Conservation (phyloP, 1,140 invertebrate species). For the Nasonia giraulti region DNA sequence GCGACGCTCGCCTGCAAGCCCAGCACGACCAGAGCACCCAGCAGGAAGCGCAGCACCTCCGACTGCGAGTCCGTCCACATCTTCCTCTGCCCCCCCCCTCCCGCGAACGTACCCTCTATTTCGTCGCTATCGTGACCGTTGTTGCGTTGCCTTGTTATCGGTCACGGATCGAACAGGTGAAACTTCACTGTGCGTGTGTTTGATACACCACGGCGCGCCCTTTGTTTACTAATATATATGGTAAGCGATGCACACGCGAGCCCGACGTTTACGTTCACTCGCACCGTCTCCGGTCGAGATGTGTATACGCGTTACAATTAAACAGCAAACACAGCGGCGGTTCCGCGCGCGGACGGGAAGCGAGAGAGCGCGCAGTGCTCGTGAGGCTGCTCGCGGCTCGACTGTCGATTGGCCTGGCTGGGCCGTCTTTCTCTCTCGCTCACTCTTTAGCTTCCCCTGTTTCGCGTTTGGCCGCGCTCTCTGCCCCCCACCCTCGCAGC, state of each 20-base stretch:
- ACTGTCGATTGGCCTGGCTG: constrained; percentile 29
- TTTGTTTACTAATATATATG: neutral
- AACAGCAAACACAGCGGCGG: too few species aligned
- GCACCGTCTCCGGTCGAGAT: too few species aligned
- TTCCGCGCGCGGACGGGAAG: neutral
- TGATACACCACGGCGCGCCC: neutral
- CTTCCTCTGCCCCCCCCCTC: neutral
- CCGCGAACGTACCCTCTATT: neutral
- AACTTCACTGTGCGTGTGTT: neutral
- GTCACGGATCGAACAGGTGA: neutral
- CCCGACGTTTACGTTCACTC: neutral
- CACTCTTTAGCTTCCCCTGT: neutral
- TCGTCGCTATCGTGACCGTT: neutral
- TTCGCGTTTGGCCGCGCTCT: neutral
- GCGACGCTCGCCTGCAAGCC: neutral
- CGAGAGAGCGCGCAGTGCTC: neutral
- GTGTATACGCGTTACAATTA: neutral
- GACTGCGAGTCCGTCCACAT: constrained; percentile 21
- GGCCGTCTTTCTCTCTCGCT: neutral
- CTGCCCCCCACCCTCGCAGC: constrained; percentile 2
- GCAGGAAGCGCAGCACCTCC: neutral
- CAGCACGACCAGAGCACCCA: neutral
- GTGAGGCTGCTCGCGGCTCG: constrained; percentile 43
- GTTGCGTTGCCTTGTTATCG: neutral
- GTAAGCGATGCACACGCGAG: neutral